Evolutionary conservation across 2,888 invertebrate genomes (phyloP), one percentile per base, ranked within the genome.

Genomic region (Chloromyia formosa): DNA sequence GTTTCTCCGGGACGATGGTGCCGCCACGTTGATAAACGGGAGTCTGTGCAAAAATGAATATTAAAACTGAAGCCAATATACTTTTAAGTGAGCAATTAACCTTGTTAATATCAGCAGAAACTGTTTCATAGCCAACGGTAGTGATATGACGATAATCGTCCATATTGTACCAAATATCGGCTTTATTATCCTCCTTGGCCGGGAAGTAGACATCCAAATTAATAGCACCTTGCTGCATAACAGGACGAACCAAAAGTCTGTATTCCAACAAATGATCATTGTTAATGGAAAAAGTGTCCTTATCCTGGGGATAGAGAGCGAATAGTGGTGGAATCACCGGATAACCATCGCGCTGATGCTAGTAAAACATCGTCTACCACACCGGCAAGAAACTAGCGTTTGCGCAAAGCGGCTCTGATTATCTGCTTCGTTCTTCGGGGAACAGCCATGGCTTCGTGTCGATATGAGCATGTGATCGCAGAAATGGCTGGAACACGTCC

Each of bases 371-470:
- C 5, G 85, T 85, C 81, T 92, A 94, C 95, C 95, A 96, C 75
- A 92, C 88, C 45, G 98, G 97, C 68, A 99, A 85, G 78, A 95
- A 93, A 0, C 93, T 91, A 99, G 74, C 99, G 89, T 61, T 90
- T 87, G 23, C 94, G 86, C 56, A 93, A 84, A 0, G 94, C 91
- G 73, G 91, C 91, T 0, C 95, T 86, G 23, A 97, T 90, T 0
- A 93, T 86, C 1, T 88, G 87, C 0, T 90, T 89, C 0, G 93
- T 92, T 91, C 87, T 3, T 93, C 90, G 42, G 91, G 90, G 85
- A 91, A 97, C 1, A 98, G 88, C 93, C 97, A 99, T 0, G 99
- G 99, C 86, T 94, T 94, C 0, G 98, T 97, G 84, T 99, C 99
- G 78, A 98, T 93, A 86, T 99, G 98, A 0, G 99, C 95, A 86